Evolutionary conservation across 2,888 invertebrate genomes (phyloP).

Genomic region (Cheilosia urbana): DNA sequence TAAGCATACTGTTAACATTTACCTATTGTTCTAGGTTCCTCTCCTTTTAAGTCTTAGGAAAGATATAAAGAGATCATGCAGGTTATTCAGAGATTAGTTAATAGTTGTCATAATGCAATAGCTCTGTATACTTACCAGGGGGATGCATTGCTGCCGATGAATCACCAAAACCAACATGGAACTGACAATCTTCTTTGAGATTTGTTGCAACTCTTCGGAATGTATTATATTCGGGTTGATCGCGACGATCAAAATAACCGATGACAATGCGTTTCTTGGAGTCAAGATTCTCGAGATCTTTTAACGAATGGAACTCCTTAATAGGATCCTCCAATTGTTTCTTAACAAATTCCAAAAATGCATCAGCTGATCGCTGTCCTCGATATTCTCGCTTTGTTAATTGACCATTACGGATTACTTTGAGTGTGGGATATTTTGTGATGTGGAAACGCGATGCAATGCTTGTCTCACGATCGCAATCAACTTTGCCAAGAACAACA

Average conservation of each 20-base stretch:
- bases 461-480: conserved; percentile 95
- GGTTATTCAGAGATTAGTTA: conserved; percentile 39
- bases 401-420: conserved; percentile 95
- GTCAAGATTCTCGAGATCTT: conserved; percentile 90
- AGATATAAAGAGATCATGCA: conserved; percentile 60
- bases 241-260: conserved; percentile 93
- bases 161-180: conserved; percentile 95
- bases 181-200: conserved; percentile 97
- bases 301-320: conserved; percentile 89
- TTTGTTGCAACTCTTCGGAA: conserved; percentile 93
- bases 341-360: conserved; percentile 93
- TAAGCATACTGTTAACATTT: conserved; percentile 23
- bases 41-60: conserved; percentile 47
- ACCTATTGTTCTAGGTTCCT: conserved; percentile 63
- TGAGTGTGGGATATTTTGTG: conserved; percentile 98
- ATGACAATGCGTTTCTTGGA: conserved; percentile 94
- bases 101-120: not conserved
- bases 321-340: conserved; percentile 95
- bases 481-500: conserved; percentile 97
- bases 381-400: conserved; percentile 96
- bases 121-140: conserved; percentile 85
- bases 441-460: conserved; percentile 97
- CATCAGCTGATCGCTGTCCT: conserved; percentile 95
- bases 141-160: conserved; percentile 93
- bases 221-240: conserved; percentile 91